A percentile compares a stretch with the other conserved stretches of the same genome.
Conservation (phyloP, 2,797 vertebrate species). For the Sebastes nivosus region DNA sequence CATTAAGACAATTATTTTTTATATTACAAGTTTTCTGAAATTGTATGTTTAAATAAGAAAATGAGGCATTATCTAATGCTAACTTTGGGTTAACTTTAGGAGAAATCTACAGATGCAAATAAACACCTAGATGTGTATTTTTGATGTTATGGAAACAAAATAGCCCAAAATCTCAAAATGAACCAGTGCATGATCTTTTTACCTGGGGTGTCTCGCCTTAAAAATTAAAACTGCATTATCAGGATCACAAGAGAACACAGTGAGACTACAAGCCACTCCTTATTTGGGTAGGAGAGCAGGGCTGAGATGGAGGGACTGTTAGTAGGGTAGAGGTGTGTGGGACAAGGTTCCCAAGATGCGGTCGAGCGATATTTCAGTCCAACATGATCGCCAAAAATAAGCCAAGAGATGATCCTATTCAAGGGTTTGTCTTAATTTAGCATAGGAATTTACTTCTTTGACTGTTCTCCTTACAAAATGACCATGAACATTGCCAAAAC, state of each 20-base stretch:
- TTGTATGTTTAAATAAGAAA: no score
- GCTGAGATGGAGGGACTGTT: not conserved
- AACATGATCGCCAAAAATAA: not conserved
- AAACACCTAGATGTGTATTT: no score
- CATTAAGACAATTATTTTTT: no score
- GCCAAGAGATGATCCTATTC: not conserved
- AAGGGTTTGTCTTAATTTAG: not conserved
- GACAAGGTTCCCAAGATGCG: constrained; percentile 11
- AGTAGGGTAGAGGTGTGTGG: constrained; percentile 33
- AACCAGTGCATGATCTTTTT: no score
- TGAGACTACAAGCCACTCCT: not conserved
- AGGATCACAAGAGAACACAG: not conserved
- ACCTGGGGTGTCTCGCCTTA: no score
- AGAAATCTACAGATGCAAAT: rapidly evolving
- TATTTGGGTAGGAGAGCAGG: not conserved
- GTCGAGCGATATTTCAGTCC: not conserved
- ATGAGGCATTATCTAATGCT: no score
- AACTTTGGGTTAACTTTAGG: no score
- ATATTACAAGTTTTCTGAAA: no score
- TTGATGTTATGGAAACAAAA: no score
- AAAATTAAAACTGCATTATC: not conserved
- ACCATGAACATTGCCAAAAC: not conserved
- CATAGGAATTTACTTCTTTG: not conserved
- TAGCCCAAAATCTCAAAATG: no score
- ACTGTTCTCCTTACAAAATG: not conserved